phyloP scores from a whole-genome alignment of 53 echinoderm and acorn worm species.

The Actinopyga echinites region DNA sequence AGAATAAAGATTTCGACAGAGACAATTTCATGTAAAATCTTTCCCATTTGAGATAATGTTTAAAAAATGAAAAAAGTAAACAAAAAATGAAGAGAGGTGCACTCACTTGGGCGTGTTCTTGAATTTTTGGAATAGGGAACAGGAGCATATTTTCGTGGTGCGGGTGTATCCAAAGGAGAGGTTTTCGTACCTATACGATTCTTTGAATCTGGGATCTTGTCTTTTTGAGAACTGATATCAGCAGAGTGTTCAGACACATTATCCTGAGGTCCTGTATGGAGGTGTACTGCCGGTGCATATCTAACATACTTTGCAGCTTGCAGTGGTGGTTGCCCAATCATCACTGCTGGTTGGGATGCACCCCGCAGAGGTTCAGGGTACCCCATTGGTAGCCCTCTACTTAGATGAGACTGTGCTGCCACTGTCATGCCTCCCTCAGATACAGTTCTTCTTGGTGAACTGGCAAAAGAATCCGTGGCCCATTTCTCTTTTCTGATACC shows the following conservation, averaged over 20 bases:
- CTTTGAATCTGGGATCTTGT: background rate
- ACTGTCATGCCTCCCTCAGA: background rate
- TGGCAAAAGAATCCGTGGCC: background rate
- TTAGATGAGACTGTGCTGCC: background rate
- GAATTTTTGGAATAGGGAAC: slow-evolving; percentile 54
- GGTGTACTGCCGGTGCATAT: slow-evolving; percentile 6
- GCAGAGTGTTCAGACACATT: background rate
- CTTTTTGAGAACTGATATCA: no score
- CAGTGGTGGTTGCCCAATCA: slow-evolving; percentile 9
- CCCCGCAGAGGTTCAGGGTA: background rate
- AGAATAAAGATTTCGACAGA: no score
- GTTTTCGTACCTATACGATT: slow-evolving; percentile 33
- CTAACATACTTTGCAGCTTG: background rate
- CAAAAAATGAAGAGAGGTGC: no score
- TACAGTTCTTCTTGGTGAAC: background rate
- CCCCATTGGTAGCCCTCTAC: slow-evolving; percentile 4
- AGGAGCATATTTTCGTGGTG: slow-evolving; percentile 85
- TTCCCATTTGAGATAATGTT: no score
- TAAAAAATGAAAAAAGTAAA: no score
- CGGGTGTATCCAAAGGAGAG: slow-evolving; percentile 90
- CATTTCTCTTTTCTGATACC: background rate
- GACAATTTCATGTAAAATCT: no score
- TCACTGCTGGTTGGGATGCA: background rate
- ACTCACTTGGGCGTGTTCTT: slow-evolving; percentile 41
- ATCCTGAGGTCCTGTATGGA: background rate